Evolutionary conservation across 2,888 invertebrate genomes (phyloP).

Genomic region (Bellardia pandia): DNA sequence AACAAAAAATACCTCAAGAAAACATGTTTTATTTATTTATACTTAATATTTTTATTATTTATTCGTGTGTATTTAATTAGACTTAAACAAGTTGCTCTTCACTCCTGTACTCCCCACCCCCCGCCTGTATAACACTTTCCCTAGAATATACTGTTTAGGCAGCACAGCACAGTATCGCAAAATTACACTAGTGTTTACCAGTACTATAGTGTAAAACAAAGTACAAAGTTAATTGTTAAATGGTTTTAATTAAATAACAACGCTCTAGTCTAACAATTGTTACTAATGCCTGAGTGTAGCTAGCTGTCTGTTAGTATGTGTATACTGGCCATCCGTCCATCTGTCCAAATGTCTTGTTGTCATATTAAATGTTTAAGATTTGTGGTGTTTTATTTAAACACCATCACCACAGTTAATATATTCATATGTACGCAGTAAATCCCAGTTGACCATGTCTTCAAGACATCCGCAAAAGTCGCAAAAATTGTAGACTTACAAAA

Average conservation of each 20-base stretch:
- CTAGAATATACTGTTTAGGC: too few species aligned
- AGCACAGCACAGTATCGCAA: not conserved
- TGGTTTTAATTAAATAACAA: conserved; percentile 62
- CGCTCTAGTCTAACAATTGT: conserved; percentile 24
- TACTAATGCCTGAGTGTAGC: conserved; percentile 1
- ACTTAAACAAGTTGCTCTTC: conserved; percentile 9
- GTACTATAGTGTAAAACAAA: conserved; percentile 34
- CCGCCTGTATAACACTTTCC: not conserved
- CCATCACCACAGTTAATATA: not conserved
- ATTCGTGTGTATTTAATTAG: conserved; percentile 44
- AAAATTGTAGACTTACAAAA: too few species aligned
- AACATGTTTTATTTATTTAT: conserved; percentile 2
- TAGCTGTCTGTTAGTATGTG: not conserved
- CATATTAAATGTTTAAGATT: conserved; percentile 45
- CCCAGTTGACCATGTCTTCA: too few species aligned
- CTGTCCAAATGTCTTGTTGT: conserved; percentile 34
- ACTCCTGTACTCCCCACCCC: not conserved
- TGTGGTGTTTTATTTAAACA: conserved; percentile 24
- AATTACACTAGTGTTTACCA: not conserved
- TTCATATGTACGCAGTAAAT: not conserved
- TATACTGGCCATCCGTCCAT: not conserved
- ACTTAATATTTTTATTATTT: conserved; percentile 1
- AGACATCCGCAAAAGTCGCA: too few species aligned
- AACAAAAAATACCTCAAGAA: not conserved
- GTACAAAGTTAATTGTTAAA: conserved; percentile 67